Percentiles rank a stretch among this genome's conserved stretches.
Evolutionary conservation across 1,140 invertebrate genomes (phyloP).

Genomic region (Lasaia peninsularis): DNA sequence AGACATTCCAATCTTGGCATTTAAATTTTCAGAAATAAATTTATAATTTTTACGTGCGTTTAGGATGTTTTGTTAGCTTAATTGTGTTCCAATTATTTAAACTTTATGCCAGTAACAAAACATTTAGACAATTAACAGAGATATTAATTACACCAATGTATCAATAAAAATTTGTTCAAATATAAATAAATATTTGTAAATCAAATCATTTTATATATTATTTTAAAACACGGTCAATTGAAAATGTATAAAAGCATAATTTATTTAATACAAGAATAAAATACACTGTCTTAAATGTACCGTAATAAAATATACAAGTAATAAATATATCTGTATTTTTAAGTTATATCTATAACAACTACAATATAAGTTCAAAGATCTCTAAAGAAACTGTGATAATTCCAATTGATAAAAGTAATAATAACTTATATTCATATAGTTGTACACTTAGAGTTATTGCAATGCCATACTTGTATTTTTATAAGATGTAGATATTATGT

Average conservation of each 20-base stretch:
- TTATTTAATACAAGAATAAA: not conserved
- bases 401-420: slow-evolving; percentile 66
- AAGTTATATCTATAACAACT: slow-evolving; percentile 52
- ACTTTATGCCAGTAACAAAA: not conserved
- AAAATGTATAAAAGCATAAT: slow-evolving; percentile 1
- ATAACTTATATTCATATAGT: slow-evolving; percentile 69
- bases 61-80: not conserved
- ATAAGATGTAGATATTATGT: slow-evolving; percentile 34
- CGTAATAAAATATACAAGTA: slow-evolving; percentile 12
- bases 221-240: too few relatives aligned
- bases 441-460: slow-evolving; percentile 40
- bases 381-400: slow-evolving; percentile 75
- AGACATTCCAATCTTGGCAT: slow-evolving; percentile 6
- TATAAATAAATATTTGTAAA: too few relatives aligned
- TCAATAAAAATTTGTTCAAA: too few relatives aligned
- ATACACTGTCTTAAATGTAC: not conserved
- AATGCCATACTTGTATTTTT: slow-evolving; percentile 35
- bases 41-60: slow-evolving; percentile 5
- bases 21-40: slow-evolving; percentile 7
- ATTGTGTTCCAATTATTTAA: not conserved
- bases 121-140: not conserved
- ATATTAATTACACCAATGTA: too few relatives aligned
- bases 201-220: too few relatives aligned
- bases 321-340: slow-evolving; percentile 30
- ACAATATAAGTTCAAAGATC: slow-evolving; percentile 73